These are phyloP conservation scores for Nephrocerus scutellatus DNA, from an alignment of 2,888 invertebrate genomes.

Conservation along the genomic window DNA sequence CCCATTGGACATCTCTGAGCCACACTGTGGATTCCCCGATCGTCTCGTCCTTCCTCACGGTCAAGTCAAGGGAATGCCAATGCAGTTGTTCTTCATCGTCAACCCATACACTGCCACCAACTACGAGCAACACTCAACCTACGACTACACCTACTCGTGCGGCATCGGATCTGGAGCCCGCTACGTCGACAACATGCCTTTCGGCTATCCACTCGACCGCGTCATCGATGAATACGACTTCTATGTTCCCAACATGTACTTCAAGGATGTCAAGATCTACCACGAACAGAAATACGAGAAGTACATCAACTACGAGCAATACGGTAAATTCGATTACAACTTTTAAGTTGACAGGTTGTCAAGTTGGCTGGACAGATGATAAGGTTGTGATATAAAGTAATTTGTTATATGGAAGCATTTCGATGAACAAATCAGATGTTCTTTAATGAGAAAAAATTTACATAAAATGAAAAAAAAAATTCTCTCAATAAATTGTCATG, in stretches of 20 bases:
- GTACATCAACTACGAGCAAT: constrained; percentile 17
- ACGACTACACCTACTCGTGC: constrained; percentile 47
- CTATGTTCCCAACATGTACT: constrained; percentile 55
- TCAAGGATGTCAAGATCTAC: constrained; percentile 50
- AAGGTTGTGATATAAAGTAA: too few relatives aligned
- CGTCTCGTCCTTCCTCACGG: constrained; percentile 59
- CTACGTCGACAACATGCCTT: constrained; percentile 54
- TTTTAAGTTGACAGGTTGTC: too few relatives aligned
- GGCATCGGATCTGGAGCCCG: constrained; percentile 50
- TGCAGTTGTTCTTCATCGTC: constrained; percentile 55
- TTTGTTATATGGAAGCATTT: too few relatives aligned
- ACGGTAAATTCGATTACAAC: too few relatives aligned
- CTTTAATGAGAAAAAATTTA: too few relatives aligned
- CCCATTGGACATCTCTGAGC: constrained; percentile 45
- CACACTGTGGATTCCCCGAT: constrained; percentile 54
- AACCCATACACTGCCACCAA: constrained; percentile 43
- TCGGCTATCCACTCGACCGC: constrained; percentile 68
- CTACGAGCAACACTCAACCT: constrained; percentile 41
- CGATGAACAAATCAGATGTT: too few relatives aligned
- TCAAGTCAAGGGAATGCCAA: constrained; percentile 54
- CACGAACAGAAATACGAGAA: constrained; percentile 24
- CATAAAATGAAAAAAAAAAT: too few relatives aligned
- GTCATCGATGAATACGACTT: constrained; percentile 53
- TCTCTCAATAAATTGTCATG: too few relatives aligned
- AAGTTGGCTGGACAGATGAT: too few relatives aligned